A percentile compares a stretch with the other conserved stretches of the same genome.
Conservation (phyloP, 2,888 invertebrate genomes). For the Brachynemurus nebulosus region DNA sequence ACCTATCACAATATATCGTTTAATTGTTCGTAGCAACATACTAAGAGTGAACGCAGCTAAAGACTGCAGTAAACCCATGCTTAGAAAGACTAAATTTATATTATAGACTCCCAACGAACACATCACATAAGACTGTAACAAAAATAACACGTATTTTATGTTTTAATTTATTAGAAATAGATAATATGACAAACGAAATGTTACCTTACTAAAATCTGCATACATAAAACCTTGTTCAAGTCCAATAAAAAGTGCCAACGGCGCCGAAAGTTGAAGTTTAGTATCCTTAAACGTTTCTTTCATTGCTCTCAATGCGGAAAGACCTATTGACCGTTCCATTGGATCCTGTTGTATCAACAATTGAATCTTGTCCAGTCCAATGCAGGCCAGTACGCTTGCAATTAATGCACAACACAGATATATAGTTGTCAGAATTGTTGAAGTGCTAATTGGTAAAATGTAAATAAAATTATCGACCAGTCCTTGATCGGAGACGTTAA, state of each 20-base stretch:
- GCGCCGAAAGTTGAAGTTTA: slow-evolving; percentile 53
- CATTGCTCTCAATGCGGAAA: slow-evolving; percentile 34
- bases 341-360: slow-evolving; percentile 42
- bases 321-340: slow-evolving; percentile 31
- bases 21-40: slow-evolving; percentile 61
- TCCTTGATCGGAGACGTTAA: slow-evolving; percentile 14
- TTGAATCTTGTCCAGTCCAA: slow-evolving; percentile 37
- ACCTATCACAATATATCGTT: slow-evolving; percentile 60
- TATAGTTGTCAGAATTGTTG: slow-evolving; percentile 29
- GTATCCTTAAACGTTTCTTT: slow-evolving; percentile 43
- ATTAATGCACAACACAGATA: slow-evolving; percentile 33
- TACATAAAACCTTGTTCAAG: slow-evolving; percentile 75
- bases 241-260: slow-evolving; percentile 67
- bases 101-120: slow-evolving; percentile 65
- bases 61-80: slow-evolving; percentile 59
- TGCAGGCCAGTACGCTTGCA: slow-evolving; percentile 31
- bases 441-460: slow-evolving; percentile 27
- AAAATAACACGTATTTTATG: neutral
- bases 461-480: slow-evolving; percentile 15
- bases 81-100: slow-evolving; percentile 57
- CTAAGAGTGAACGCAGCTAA: slow-evolving; percentile 67
- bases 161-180: neutral
- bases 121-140: slow-evolving; percentile 59
- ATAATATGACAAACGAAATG: slow-evolving; percentile 10
- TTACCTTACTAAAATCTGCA: slow-evolving; percentile 66